Conservation (phyloP, 2,113 vertebrate genomes). For the Pica pica region DNA sequence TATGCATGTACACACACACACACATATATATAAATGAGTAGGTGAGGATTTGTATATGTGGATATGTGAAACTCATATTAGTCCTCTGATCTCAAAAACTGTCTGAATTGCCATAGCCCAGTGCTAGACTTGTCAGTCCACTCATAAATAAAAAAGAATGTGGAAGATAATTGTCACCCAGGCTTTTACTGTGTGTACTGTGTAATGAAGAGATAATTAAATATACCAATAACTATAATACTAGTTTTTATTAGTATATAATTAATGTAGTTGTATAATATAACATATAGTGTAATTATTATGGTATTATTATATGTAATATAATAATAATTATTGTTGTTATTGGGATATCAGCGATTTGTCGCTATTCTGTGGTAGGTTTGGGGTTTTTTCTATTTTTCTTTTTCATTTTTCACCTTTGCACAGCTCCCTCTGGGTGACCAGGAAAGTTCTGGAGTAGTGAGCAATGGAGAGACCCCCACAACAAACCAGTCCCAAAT, state of each 20-base stretch:
- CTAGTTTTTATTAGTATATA: background rate
- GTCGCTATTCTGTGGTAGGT: background rate
- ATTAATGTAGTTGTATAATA: background rate
- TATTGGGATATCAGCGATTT: background rate
- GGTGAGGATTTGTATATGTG: background rate
- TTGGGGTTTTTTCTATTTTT: background rate
- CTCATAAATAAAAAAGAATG: background rate
- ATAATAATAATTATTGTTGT: background rate
- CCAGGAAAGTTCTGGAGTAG: too few relatives aligned
- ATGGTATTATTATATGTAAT: background rate
- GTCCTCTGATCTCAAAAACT: background rate
- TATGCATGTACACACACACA: accelerated
- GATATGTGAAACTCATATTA: background rate
- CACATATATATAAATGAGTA: background rate
- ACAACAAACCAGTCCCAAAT: too few relatives aligned
- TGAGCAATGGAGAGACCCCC: too few relatives aligned
- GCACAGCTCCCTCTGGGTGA: too few relatives aligned
- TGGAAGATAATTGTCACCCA: background rate
- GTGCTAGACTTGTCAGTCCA: background rate
- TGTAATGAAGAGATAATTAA: background rate
- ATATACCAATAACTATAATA: background rate
- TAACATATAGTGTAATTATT: background rate
- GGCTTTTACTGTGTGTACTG: background rate
- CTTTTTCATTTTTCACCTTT: background rate
- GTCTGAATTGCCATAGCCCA: background rate